Conservation (phyloP, 2,888 invertebrate species). For the Seira sanloemensis region DNA sequence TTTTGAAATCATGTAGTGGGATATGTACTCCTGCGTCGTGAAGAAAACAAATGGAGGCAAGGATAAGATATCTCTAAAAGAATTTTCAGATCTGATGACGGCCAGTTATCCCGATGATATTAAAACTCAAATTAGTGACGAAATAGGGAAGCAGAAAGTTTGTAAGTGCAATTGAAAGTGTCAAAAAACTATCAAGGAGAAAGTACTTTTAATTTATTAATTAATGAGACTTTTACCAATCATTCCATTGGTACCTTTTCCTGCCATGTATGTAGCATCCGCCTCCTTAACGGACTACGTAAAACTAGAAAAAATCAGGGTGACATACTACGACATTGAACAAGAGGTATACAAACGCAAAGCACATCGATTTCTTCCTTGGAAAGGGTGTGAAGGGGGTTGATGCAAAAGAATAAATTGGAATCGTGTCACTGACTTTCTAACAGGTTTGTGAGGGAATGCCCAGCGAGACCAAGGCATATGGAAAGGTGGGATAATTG, state of each 20-base stretch:
- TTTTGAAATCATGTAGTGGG: slow-evolving; percentile 42
- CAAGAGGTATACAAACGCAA: slow-evolving; percentile 16
- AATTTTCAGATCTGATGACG: slow-evolving; percentile 57
- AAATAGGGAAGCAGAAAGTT: slow-evolving; percentile 16
- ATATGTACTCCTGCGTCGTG: slow-evolving; percentile 58
- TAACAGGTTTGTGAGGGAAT: slow-evolving; percentile 37
- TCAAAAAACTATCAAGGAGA: slow-evolving; percentile 8
- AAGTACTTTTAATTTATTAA: neutral
- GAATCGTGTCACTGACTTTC: neutral
- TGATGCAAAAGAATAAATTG: neutral
- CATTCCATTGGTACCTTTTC: too few species aligned
- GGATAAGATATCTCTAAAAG: slow-evolving; percentile 31
- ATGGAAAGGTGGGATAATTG: slow-evolving; percentile 20
- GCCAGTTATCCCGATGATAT: slow-evolving; percentile 50
- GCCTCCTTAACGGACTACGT: slow-evolving; percentile 15
- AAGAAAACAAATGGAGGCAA: slow-evolving; percentile 6
- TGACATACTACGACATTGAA: slow-evolving; percentile 63
- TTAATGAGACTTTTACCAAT: too few species aligned
- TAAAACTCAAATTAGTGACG: slow-evolving; percentile 42
- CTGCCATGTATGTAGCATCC: neutral
- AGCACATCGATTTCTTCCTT: neutral
- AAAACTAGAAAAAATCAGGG: slow-evolving; percentile 52
- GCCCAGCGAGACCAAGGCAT: slow-evolving; percentile 29
- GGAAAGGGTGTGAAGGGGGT: neutral
- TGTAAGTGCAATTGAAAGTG: slow-evolving; percentile 8